phyloP scores from a whole-genome alignment of 2,797 vertebrate species.

The Chrosomus eos region DNA sequence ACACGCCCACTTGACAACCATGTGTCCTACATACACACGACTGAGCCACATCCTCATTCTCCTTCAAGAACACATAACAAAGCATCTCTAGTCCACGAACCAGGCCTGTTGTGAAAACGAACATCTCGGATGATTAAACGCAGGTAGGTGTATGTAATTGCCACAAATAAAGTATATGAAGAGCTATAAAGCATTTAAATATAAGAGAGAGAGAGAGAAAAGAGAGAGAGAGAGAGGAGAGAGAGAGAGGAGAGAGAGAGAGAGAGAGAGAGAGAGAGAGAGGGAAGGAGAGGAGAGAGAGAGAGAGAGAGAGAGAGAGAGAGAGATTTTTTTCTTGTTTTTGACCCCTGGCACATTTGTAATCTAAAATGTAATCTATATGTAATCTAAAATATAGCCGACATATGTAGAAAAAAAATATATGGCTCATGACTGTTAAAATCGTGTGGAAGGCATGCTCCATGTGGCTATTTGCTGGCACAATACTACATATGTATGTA shows the following conservation, averaged over 20 bases:
- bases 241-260: too few species aligned
- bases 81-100: not conserved
- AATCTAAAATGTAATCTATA: too few species aligned
- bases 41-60: not conserved
- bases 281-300: too few species aligned
- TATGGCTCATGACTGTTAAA: not conserved
- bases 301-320: too few species aligned
- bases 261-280: too few species aligned
- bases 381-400: not conserved
- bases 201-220: too few species aligned
- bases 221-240: too few species aligned
- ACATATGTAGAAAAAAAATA: not conserved
- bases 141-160: not conserved
- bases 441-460: not conserved
- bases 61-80: not conserved
- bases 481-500: not conserved
- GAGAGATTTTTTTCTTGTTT: too few species aligned
- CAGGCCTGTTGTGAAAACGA: not conserved
- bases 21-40: conserved; percentile 31
- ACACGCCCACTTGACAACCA: conserved; percentile 25
- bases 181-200: too few species aligned
- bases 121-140: not conserved
- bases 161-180: not conserved
- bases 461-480: not conserved
- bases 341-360: too few species aligned